These are phyloP conservation scores for Coenonympha arcania DNA, from an alignment of 2,888 invertebrate genomes.

Conservation along the genomic window DNA sequence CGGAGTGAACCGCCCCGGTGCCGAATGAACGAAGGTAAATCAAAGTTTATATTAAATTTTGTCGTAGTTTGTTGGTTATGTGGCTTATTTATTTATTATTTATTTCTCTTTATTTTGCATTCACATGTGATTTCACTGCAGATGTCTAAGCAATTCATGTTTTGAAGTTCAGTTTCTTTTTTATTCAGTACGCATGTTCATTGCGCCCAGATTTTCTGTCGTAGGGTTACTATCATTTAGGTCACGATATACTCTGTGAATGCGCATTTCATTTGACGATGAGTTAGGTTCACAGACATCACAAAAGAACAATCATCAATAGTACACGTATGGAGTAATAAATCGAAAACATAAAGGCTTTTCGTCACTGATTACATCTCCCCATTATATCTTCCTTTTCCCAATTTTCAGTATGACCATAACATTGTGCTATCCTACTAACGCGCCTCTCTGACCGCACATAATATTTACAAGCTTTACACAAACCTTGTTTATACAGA, in stretches of 20 bases:
- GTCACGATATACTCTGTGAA: constrained; percentile 48
- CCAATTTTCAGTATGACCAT: background rate
- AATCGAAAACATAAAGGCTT: background rate
- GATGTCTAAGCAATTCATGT: constrained; percentile 67
- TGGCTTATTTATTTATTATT: constrained; percentile 72
- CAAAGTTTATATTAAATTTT: constrained; percentile 43
- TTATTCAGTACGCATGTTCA: constrained; percentile 45
- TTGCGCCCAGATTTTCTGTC: constrained; percentile 18
- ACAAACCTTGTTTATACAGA: constrained; percentile 2
- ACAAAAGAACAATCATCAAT: background rate
- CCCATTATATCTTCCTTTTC: background rate
- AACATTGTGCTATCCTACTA: constrained; percentile 5
- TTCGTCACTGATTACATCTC: background rate
- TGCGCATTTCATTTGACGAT: constrained; percentile 67
- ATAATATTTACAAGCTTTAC: constrained; percentile 12
- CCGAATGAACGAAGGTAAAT: constrained; percentile 51
- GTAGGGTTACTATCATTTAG: constrained; percentile 14
- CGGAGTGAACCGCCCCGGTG: constrained; percentile 34
- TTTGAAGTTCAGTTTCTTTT: constrained; percentile 32
- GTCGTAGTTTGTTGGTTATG: constrained; percentile 64
- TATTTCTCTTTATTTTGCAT: constrained; percentile 66
- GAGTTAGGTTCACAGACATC: background rate
- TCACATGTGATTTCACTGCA: constrained; percentile 75
- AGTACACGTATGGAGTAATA: background rate
- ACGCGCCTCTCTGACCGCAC: background rate